These are phyloP conservation scores for Hippopotamus amphibius DNA, from an alignment of 2,113 vertebrate genomes.

Conservation along the genomic window DNA sequence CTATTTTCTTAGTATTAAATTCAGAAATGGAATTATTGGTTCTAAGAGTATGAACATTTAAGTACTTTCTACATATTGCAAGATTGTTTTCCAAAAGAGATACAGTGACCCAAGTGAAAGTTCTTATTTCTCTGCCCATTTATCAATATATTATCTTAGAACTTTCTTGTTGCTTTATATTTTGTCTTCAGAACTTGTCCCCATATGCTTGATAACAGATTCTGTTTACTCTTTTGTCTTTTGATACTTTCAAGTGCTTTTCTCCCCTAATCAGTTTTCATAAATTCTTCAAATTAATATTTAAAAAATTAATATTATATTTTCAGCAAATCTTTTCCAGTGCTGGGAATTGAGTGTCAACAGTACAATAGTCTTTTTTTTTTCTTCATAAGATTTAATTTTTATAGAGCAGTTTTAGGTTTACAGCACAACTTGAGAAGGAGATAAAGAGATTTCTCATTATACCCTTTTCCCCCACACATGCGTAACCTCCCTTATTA, in stretches of 20 bases:
- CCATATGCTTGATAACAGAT: background rate
- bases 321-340: background rate
- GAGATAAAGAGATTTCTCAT: background rate
- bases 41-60: conserved; percentile 12
- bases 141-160: background rate
- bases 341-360: background rate
- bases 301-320: background rate
- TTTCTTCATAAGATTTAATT: background rate
- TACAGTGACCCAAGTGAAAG: background rate
- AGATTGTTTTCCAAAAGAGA: background rate
- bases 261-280: background rate
- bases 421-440: background rate
- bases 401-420: background rate
- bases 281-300: conserved; percentile 24
- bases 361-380: background rate
- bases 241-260: background rate
- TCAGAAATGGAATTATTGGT: conserved; percentile 30
- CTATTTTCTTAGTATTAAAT: conserved; percentile 31
- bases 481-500: background rate
- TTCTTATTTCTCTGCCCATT: background rate
- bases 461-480: no score
- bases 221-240: background rate
- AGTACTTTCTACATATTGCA: background rate
- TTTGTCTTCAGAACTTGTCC: conserved; percentile 25
- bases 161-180: conserved; percentile 24